Evolutionary conservation across 2,113 vertebrate species (phyloP).

Genomic region (Athene cunicularia): DNA sequence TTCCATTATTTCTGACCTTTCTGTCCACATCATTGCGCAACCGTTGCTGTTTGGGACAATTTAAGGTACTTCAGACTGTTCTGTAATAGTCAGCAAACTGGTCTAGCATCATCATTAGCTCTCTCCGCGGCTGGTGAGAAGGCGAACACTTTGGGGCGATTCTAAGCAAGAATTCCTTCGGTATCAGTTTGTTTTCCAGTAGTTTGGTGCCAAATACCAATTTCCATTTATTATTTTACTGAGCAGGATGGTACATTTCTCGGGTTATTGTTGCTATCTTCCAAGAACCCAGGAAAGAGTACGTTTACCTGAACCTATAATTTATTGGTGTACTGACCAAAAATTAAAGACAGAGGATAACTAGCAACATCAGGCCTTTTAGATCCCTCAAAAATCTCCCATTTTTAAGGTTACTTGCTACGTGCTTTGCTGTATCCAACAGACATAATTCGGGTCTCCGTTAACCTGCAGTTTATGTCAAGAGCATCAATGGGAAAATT

Average conservation of each 20-base stretch:
- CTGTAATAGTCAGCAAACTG: neutral
- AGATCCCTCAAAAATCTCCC: neutral
- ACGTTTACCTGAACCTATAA: constrained; percentile 20
- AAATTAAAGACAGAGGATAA: constrained; percentile 31
- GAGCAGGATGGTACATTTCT: neutral
- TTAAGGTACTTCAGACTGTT: neutral
- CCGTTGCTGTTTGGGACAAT: neutral
- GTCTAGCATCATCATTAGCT: neutral
- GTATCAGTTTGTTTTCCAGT: neutral
- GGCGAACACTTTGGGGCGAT: neutral
- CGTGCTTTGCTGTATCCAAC: neutral
- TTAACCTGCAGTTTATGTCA: neutral
- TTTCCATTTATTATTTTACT: neutral
- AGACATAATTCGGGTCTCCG: neutral
- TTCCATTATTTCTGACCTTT: neutral
- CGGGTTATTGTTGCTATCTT: constrained; percentile 15
- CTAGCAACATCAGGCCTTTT: neutral
- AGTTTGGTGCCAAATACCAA: neutral
- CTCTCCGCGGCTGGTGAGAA: neutral
- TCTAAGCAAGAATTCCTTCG: neutral
- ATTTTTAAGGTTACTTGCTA: neutral
- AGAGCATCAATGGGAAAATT: neutral
- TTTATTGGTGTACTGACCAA: constrained; percentile 16
- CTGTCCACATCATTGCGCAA: neutral
- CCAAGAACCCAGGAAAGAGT: neutral